Conservation (phyloP, 1,140 invertebrate genomes). For the Orius insidiosus region DNA sequence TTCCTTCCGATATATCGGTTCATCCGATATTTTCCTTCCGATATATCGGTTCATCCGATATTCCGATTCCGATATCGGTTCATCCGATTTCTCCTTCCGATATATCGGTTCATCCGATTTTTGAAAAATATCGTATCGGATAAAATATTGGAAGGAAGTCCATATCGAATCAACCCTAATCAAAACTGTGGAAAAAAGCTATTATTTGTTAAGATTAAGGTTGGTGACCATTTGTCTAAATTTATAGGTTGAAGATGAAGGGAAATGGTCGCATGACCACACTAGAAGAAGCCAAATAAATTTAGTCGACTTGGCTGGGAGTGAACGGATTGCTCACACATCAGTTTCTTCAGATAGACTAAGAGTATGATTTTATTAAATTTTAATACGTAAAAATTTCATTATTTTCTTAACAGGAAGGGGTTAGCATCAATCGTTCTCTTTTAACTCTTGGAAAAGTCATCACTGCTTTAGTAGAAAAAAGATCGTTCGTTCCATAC, state of each 20-base stretch:
- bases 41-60: not conserved
- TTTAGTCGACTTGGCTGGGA: conserved; percentile 72
- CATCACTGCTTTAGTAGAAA: conserved; percentile 45
- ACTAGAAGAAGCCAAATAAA: conserved; percentile 53
- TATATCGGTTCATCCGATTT: too few species aligned
- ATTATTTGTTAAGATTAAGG: too few species aligned
- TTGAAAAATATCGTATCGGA: too few species aligned
- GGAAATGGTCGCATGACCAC: conserved; percentile 23
- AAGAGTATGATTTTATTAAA: conserved; percentile 27
- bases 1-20: too few species aligned
- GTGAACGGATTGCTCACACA: conserved; percentile 52
- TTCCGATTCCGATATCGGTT: not conserved
- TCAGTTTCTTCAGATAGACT: conserved; percentile 51
- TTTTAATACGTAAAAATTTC: not conserved
- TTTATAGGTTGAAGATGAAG: conserved; percentile 18
- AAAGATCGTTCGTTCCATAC: conserved; percentile 38
- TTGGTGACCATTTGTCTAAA: too few species aligned
- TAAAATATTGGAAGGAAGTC: too few species aligned
- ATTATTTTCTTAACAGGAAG: conserved; percentile 37
- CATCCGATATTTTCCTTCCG: too few species aligned
- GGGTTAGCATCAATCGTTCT: conserved; percentile 60
- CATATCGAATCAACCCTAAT: too few species aligned
- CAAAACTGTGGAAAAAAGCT: too few species aligned
- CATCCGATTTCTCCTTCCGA: too few species aligned
- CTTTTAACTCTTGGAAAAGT: conserved; percentile 70